Conservation (phyloP, 2,797 vertebrate species). For the Megaceryle alcyon region DNA sequence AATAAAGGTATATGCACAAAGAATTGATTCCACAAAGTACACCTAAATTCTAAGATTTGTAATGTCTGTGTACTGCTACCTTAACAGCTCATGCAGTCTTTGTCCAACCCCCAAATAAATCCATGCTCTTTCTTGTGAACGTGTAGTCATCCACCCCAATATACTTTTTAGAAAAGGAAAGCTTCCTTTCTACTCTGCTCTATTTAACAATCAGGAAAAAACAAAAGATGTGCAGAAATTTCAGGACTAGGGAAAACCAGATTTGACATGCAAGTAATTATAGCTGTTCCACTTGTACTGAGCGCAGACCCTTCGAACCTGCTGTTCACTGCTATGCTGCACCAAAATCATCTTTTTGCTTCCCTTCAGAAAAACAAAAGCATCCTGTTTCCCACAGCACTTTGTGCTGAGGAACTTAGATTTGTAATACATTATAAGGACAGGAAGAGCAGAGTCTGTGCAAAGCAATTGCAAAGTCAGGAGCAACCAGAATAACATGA, state of each 20-base stretch:
- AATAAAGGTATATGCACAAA: background rate
- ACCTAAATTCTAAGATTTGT: background rate
- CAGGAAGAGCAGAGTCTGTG: background rate
- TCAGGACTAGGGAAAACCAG: background rate
- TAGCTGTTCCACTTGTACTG: background rate
- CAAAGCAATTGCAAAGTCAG: background rate
- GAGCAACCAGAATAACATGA: fast-evolving
- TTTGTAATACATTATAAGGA: background rate
- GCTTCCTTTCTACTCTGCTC: background rate
- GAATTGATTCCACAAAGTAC: background rate
- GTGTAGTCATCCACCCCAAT: background rate
- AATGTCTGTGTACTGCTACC: background rate
- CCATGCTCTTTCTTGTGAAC: background rate
- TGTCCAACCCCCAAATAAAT: background rate
- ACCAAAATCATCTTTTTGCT: fast-evolving
- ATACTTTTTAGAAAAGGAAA: background rate
- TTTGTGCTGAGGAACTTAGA: background rate
- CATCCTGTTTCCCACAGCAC: background rate
- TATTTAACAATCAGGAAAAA: background rate
- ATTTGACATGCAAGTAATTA: background rate
- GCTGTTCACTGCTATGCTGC: fast-evolving
- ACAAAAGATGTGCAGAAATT: background rate
- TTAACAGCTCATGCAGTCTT: background rate
- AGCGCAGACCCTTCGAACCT: background rate
- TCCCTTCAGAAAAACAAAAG: background rate